Base-by-base conservation (phyloP, 2,113 vertebrate species). In the Chionis minor region DNA sequence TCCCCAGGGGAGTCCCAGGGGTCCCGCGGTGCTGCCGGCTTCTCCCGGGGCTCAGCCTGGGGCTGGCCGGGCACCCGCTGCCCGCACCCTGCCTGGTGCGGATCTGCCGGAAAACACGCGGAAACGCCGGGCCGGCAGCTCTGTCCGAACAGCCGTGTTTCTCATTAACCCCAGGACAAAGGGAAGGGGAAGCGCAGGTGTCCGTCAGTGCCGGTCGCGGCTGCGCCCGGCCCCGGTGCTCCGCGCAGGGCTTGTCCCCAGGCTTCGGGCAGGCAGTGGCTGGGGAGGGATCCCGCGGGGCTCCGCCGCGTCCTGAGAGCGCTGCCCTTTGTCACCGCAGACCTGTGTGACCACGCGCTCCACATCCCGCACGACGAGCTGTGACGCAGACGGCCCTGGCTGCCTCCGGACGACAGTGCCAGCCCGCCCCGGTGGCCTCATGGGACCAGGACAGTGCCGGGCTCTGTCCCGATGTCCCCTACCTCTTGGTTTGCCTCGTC, bases 261-360 rank as follows among this genome's bases (percentile, higher is more conserved):
- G 2, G 12, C 56, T 33, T 35, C 1, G 3, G 52, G 52, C 33
- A 4, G 51, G 35, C 3, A 10, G 40, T 10, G 10, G 28, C 61
- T 3, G 1, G 42, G 47, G 27, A 44, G 32, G 49, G 67, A 33
- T 42, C 20, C 10, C 27, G 1, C 0, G 2, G 23, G 66, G 19
- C 15, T 49, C 28, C 20, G 65, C 9, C 5, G 1, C 1, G 2
- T 55, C 49, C 49, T 22, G 56, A 20, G 13, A 2, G 20, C 22
- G 5, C 30, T 6, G 30, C 40, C 32, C 14, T 75, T n/a, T 96
- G 14, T 87, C 83, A 24, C 97, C 87, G 10, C 98, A 99, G 99
- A 99, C 95, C 98, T 99, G 9, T 99, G 99, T 61, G 99, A 99
- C 98, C 98, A 99, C 12, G 98, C 99, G n/a, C 98, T 99, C 82